phyloP scores from a whole-genome alignment of 2,888 invertebrate species.

The Trissoscelio sp. region DNA sequence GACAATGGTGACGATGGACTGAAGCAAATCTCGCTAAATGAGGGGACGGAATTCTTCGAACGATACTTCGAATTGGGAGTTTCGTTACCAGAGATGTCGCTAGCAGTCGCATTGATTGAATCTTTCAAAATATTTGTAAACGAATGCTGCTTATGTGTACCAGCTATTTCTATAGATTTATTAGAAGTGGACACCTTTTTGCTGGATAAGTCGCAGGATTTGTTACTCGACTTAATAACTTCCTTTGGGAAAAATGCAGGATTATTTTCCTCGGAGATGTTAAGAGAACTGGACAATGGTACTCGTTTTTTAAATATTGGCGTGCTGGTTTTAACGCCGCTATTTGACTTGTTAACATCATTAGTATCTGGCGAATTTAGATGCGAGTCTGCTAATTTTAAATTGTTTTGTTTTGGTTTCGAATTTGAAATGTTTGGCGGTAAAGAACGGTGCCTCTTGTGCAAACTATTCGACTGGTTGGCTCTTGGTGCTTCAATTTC shows the following conservation, averaged over 20 bases:
- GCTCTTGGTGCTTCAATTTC: not conserved
- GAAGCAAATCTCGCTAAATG: slow-evolving; percentile 28
- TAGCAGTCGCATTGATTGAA: slow-evolving; percentile 4
- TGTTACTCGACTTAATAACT: not conserved
- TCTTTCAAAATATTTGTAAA: slow-evolving; percentile 26
- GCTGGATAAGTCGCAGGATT: not conserved
- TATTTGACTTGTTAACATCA: slow-evolving; percentile 15
- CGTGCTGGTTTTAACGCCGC: slow-evolving; percentile 12
- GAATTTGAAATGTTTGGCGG: not conserved
- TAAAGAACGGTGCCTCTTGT: not conserved
- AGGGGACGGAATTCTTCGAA: slow-evolving; percentile 55
- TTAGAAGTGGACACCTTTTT: slow-evolving; percentile 1
- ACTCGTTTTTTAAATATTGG: slow-evolving; percentile 5
- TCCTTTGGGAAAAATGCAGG: slow-evolving; percentile 25
- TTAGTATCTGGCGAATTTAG: slow-evolving; percentile 5
- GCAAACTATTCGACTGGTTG: not conserved
- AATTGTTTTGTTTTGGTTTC: not conserved
- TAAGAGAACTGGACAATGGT: not conserved
- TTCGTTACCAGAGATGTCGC: slow-evolving; percentile 13
- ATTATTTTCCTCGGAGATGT: not conserved
- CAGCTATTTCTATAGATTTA: slow-evolving; percentile 9
- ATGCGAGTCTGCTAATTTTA: not conserved
- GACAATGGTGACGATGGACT: slow-evolving; percentile 30
- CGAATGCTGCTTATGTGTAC: slow-evolving; percentile 2
- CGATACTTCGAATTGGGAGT: slow-evolving; percentile 50